Evolutionary conservation across 2,797 vertebrate species (phyloP).

Genomic region (Orientallactaga sibirica): DNA sequence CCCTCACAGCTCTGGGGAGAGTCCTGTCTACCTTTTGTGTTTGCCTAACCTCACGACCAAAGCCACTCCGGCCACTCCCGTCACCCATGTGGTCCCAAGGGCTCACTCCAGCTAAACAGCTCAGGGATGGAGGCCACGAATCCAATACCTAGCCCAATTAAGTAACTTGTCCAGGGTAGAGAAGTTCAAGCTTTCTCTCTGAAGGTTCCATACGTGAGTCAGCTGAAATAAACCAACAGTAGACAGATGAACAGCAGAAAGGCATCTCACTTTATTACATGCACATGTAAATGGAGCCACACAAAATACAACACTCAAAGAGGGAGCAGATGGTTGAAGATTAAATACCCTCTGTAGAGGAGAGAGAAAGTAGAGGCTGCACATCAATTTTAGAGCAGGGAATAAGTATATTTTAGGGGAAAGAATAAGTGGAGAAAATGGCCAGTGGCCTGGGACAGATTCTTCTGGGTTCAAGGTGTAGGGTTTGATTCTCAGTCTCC

Average conservation of each 20-base stretch:
- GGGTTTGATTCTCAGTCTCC: not conserved
- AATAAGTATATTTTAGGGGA: not conserved
- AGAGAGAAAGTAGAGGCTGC: not conserved
- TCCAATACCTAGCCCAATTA: not conserved
- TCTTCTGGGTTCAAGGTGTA: not conserved
- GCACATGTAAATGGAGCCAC: not conserved
- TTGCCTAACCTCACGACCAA: not conserved
- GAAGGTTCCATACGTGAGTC: not conserved
- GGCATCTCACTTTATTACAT: not conserved
- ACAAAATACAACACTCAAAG: not conserved
- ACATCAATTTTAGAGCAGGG: not conserved
- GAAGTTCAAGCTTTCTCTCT: not conserved
- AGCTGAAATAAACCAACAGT: not conserved
- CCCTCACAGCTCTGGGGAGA: constrained; percentile 11
- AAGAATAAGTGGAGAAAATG: not conserved
- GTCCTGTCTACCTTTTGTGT: not conserved
- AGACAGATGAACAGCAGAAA: not conserved
- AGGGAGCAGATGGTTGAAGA: not conserved
- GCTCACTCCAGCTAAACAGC: not conserved
- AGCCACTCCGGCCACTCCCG: not conserved
- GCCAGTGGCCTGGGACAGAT: not conserved
- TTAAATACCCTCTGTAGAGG: not conserved
- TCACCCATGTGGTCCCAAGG: not conserved
- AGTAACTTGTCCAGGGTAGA: not conserved
- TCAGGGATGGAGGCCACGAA: not conserved